Base-by-base conservation (phyloP, 2,113 vertebrate species). In the Burhinus oedicnemus region DNA sequence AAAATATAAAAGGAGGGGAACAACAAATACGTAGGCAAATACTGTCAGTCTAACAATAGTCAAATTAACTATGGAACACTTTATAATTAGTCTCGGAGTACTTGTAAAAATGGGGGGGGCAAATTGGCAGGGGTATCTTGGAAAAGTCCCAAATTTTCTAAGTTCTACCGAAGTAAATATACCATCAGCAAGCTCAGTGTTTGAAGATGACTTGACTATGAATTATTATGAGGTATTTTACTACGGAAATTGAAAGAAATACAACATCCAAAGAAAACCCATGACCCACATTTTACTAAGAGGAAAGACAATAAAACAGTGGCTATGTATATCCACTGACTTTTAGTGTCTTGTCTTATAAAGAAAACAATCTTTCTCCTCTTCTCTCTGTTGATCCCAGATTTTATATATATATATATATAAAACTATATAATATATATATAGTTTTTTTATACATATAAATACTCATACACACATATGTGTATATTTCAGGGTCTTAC, bases 361-460 rank as follows among this genome's bases (percentile, higher is more conserved):
- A 83, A 95, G 58, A 90, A 94, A 93, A 61, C 62, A 70, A 72
- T 77, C 55, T 79, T 90, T 91, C 44, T 95, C 54, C 44, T 77
- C 54, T 36, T 66, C 40, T 65, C 27, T 44, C 30, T 62, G 19
- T 8, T 92, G 47, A 91, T 20, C 60, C 45, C 64, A 77, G 49
- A 74, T 83, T 87, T 47, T 72, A 45, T 49, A 79, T 70, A n/a
- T 27, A 79, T 70, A n/a, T 27, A n/a, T 60, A 23, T 38, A 32
- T 38, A 26, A n/a, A 54, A 11, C 72, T 38, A 66, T n/a, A 40
- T 29, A 23, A 76, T 23, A 65, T 22, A 62, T 57, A 52, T 52
- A 54, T 54, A 29, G 72, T 80, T 82, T 86, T 55, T 89, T 32
- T 20, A 44, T 38, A 55, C 42, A n/a, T 29, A 47, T 45, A 70